Conservation (phyloP, 2,888 invertebrate species). For the Lepidonotus clava region DNA sequence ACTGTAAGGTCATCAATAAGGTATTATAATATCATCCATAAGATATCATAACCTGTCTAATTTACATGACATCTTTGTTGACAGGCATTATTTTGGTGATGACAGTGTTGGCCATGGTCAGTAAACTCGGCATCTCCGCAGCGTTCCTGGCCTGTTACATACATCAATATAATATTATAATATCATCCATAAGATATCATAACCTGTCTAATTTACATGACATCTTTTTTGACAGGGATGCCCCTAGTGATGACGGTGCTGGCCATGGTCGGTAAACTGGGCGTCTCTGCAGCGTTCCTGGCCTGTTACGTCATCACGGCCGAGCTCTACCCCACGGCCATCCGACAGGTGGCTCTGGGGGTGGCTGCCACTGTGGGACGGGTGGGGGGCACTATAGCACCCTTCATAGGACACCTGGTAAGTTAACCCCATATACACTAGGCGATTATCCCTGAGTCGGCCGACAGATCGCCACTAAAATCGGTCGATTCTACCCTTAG, state of each 20-base stretch:
- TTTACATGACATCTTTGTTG: no score
- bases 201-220: no score
- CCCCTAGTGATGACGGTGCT: neutral
- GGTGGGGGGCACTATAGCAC: neutral
- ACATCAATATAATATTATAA: no score
- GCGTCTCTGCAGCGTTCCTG: slow-evolving; percentile 5
- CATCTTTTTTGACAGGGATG: neutral
- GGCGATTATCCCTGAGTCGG: no score
- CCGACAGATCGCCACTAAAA: no score
- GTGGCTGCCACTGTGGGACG: slow-evolving; percentile 2
- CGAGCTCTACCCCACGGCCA: slow-evolving; percentile 1
- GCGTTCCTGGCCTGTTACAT: neutral
- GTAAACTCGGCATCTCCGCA: neutral
- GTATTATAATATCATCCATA: no score
- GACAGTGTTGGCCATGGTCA: neutral
- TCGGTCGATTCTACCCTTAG: no score
- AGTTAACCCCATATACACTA: no score
- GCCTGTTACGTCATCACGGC: slow-evolving; percentile 20
- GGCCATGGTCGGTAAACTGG: slow-evolving; percentile 2
- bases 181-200: no score
- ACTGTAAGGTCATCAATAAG: no score
- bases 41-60: no score
- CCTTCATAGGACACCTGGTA: neutral
- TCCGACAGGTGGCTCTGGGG: slow-evolving; percentile 15
- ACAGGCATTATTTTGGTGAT: no score